phyloP scores from a whole-genome alignment of 1,140 invertebrate species.

The Ganaspis sp. region DNA sequence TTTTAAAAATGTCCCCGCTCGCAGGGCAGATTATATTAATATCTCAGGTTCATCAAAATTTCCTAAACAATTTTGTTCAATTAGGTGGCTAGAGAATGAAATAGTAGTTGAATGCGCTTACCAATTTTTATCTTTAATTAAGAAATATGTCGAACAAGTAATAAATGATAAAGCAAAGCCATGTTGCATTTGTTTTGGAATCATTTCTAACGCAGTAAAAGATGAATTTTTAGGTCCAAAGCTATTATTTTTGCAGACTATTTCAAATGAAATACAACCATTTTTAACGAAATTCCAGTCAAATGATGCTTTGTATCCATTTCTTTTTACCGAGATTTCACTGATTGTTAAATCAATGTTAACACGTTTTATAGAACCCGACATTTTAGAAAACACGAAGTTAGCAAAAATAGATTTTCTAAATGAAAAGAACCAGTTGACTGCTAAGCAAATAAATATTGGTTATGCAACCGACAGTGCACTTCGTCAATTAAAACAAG shows the following conservation, averaged over 20 bases:
- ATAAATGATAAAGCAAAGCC: conserved; percentile 36
- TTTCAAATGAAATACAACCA: conserved; percentile 44
- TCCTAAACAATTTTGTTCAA: conserved; percentile 52
- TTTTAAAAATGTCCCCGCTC: conserved; percentile 45
- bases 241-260: conserved; percentile 51
- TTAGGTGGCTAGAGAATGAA: conserved; percentile 54
- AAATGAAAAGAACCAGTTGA: conserved; percentile 34
- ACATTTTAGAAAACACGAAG: no score
- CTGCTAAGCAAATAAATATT: conserved; percentile 34
- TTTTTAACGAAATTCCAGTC: conserved; percentile 56
- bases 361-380: no score
- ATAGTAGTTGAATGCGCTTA: conserved; percentile 42
- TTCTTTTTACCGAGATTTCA: no score
- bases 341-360: no score
- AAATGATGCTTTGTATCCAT: conserved; percentile 48
- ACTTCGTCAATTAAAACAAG: conserved; percentile 36
- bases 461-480: conserved; percentile 39
- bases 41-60: conserved; percentile 38
- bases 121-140: conserved; percentile 38
- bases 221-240: conserved; percentile 52
- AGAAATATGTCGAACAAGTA: conserved; percentile 35
- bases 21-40: conserved; percentile 36
- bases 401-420: no score
- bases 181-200: conserved; percentile 43
- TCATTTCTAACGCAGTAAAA: conserved; percentile 37